Percentiles rank a stretch among this genome's conserved stretches.
Conservation (phyloP, 2,888 invertebrate genomes). For the Dusona sp. region DNA sequence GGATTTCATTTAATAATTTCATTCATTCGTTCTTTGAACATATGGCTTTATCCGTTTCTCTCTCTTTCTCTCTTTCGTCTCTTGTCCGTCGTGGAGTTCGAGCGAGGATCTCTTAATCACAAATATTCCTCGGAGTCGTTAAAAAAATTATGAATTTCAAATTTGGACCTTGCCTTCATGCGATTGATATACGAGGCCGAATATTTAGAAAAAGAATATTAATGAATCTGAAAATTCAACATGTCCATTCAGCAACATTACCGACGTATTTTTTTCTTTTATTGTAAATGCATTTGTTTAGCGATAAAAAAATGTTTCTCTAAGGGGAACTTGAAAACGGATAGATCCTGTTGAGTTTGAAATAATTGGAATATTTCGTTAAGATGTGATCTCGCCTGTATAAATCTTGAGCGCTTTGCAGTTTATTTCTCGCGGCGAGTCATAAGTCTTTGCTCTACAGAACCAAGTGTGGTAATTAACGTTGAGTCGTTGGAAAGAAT, state of each 20-base stretch:
- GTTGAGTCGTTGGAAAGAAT: conserved; percentile 2
- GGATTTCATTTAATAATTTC: conserved; percentile 4
- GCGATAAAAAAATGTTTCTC: not conserved
- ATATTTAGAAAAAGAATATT: not conserved
- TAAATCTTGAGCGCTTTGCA: not conserved
- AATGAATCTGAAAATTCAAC: not conserved
- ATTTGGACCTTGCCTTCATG: not conserved
- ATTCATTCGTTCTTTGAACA: conserved; percentile 8
- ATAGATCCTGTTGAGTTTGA: not conserved
- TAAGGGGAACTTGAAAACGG: not conserved
- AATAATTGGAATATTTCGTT: conserved; percentile 12
- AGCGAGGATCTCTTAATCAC: not conserved
- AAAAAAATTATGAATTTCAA: conserved; percentile 14
- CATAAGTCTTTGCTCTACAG: not conserved
- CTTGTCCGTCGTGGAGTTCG: not conserved
- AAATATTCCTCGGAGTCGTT: not conserved
- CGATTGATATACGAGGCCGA: not conserved
- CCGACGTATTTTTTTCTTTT: not conserved
- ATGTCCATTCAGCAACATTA: not conserved
- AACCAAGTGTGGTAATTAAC: conserved; percentile 36
- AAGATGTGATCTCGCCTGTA: not conserved
- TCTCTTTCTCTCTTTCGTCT: conserved; percentile 1
- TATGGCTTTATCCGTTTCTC: not conserved
- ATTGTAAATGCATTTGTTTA: not conserved
- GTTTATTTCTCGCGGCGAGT: not conserved